A percentile compares a stretch with the other conserved stretches of the same genome.
These are phyloP conservation scores for Emesis castigata DNA, from an alignment of 2,888 invertebrate genomes.

Conservation along the genomic window DNA sequence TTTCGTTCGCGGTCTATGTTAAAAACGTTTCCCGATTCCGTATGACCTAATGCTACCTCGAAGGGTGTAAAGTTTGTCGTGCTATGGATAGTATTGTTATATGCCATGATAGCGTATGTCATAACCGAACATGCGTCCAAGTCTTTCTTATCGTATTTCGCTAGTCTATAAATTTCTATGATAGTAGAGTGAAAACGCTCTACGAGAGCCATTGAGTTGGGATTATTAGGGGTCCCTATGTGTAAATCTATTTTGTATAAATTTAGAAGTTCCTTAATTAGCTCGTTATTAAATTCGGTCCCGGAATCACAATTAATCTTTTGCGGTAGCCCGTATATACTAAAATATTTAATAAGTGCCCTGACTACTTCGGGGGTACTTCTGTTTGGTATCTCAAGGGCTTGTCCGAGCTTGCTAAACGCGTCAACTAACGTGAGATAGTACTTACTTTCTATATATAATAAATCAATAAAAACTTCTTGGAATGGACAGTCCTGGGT, in stretches of 20 bases:
- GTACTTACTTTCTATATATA: conserved; percentile 41
- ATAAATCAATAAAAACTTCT: conserved; percentile 59
- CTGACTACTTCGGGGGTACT: conserved; percentile 44
- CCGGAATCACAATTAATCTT: conserved; percentile 66
- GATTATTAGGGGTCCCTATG: conserved; percentile 61
- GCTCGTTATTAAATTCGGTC: conserved; percentile 69
- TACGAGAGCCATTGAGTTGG: conserved; percentile 61
- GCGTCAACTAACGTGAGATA: conserved; percentile 53
- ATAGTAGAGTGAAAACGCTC: conserved; percentile 64
- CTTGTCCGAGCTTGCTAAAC: conserved; percentile 60
- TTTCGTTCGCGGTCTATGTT: too few relatives aligned
- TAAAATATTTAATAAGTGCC: conserved; percentile 53
- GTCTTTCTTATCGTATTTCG: neutral
- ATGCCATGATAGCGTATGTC: too few relatives aligned
- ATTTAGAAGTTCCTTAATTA: neutral
- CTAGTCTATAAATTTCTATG: conserved; percentile 18
- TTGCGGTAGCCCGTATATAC: conserved; percentile 54
- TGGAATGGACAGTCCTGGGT: conserved; percentile 60
- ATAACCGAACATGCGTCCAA: conserved; percentile 15
- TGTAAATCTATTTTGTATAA: conserved; percentile 66
- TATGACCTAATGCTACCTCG: too few relatives aligned
- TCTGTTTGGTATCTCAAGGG: conserved; percentile 33
- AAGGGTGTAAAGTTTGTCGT: too few relatives aligned
- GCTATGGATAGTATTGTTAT: too few relatives aligned
- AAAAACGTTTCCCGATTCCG: too few relatives aligned